A percentile compares a stretch with the other conserved stretches of the same genome.
Evolutionary conservation across 2,888 invertebrate species (phyloP).

Genomic region (Thera britannica): DNA sequence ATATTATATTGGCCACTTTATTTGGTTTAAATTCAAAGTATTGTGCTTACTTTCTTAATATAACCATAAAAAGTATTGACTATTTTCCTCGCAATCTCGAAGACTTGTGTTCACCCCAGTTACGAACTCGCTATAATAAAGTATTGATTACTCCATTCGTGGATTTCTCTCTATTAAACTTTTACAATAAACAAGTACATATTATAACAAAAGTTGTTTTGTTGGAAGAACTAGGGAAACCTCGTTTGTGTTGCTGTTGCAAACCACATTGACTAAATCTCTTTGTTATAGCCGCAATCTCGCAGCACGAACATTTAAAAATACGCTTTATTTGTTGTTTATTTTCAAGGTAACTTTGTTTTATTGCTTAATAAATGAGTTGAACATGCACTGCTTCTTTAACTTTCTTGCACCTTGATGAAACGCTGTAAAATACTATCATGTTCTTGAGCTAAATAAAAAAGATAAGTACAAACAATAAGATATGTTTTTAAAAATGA

Average conservation of each 20-base stretch:
- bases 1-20: not conserved
- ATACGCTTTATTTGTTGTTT: not conserved
- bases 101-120: constrained; percentile 28
- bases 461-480: too few species aligned
- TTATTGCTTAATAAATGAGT: not conserved
- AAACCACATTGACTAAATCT: constrained; percentile 5
- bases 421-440: not conserved
- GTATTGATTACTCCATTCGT: constrained; percentile 70
- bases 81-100: constrained; percentile 16
- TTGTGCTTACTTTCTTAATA: constrained; percentile 1
- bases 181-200: constrained; percentile 61
- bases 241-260: constrained; percentile 14
- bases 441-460: not conserved
- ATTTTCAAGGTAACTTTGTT: not conserved
- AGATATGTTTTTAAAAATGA: too few species aligned
- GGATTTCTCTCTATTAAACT: constrained; percentile 71
- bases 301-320: constrained; percentile 2
- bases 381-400: not conserved
- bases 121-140: constrained; percentile 62
- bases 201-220: constrained; percentile 32
- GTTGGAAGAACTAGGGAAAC: constrained; percentile 19
- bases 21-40: too few species aligned
- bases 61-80: constrained; percentile 10
- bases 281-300: constrained; percentile 6
- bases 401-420: not conserved